phyloP scores from a whole-genome alignment of 2,797 vertebrate species.

The Sus cebifrons region DNA sequence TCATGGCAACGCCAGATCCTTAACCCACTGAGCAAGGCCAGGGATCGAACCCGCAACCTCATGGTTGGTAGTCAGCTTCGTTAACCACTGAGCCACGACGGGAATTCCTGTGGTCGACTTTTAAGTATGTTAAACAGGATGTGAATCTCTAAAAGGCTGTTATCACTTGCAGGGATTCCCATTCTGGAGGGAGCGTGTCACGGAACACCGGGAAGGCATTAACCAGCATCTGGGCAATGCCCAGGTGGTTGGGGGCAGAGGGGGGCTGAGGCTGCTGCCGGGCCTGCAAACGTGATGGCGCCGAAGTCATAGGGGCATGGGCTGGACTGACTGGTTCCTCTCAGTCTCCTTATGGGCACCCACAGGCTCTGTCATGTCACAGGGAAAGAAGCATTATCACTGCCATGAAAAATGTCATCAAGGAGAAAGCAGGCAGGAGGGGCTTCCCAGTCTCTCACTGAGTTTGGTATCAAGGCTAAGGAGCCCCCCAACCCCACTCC shows the following conservation, averaged over 20 bases:
- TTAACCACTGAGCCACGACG: no score
- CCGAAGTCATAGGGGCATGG: neutral
- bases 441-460: neutral
- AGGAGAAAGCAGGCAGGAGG: neutral
- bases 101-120: no score
- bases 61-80: no score
- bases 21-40: no score
- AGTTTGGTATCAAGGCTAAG: no score
- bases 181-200: neutral
- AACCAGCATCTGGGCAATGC: no score
- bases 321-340: no score
- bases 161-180: neutral
- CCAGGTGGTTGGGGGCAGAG: neutral
- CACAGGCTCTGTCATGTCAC: neutral
- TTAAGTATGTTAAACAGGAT: neutral
- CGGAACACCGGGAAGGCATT: neutral
- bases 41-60: no score
- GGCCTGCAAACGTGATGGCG: neutral
- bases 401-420: neutral
- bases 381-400: neutral
- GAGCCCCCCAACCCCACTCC: neutral
- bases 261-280: neutral
- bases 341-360: neutral
- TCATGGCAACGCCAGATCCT: no score
- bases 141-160: neutral